Conservation (phyloP, 2,797 vertebrate species). For the Carcharodon carcharias region DNA sequence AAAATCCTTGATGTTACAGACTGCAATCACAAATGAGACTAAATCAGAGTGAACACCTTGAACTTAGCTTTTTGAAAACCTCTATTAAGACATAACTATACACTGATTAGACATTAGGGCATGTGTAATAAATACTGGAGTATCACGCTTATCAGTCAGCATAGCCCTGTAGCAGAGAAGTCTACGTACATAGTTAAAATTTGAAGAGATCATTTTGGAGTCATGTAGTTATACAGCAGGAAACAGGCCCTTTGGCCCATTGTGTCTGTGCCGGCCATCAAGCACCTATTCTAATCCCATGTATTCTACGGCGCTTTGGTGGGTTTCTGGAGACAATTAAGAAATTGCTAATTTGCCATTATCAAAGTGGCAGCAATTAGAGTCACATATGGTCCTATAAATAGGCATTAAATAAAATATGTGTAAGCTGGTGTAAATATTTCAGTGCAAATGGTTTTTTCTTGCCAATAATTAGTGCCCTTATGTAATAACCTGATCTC, state of each 20-base stretch:
- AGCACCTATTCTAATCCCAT: no score
- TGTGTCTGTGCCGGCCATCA: no score
- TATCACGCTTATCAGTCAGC: not conserved
- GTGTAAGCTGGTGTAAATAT: not conserved
- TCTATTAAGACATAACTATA: not conserved
- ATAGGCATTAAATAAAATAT: not conserved
- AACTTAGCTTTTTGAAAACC: not conserved
- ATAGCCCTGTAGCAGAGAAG: not conserved
- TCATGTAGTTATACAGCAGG: no score
- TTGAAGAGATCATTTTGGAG: not conserved
- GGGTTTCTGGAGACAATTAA: constrained; percentile 13
- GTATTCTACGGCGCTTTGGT: not conserved
- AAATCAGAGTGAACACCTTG: constrained; percentile 1
- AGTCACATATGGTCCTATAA: not conserved
- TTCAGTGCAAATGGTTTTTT: not conserved
- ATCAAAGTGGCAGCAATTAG: constrained; percentile 17
- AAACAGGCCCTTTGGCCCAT: no score
- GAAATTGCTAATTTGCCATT: constrained; percentile 18
- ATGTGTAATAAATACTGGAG: no score
- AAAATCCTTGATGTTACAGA: not conserved
- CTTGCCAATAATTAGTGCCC: constrained; percentile 4
- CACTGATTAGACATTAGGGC: not conserved
- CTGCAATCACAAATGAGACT: not conserved
- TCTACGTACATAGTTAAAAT: not conserved
- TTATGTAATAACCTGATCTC: not conserved